These are phyloP conservation scores for Laodelphax striatellus DNA, from an alignment of 1,140 invertebrate genomes.

Conservation along the genomic window DNA sequence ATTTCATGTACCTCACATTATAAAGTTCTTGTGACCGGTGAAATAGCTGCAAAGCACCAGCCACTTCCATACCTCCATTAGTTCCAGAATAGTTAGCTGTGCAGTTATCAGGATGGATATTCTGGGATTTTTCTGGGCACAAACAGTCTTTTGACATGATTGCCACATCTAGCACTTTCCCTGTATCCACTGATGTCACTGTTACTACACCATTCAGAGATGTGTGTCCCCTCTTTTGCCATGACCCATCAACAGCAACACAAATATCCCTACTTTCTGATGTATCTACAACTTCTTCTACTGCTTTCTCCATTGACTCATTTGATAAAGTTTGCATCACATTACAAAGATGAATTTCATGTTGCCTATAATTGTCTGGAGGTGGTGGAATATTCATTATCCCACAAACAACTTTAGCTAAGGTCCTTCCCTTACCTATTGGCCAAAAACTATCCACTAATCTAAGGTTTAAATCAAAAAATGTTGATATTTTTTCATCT, in stretches of 20 bases:
- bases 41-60: constrained; percentile 18
- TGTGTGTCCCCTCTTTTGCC: constrained; percentile 16
- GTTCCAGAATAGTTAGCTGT: constrained; percentile 19
- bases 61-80: constrained; percentile 20
- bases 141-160: constrained; percentile 15
- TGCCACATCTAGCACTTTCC: constrained; percentile 13
- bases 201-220: constrained; percentile 17
- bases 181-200: constrained; percentile 10
- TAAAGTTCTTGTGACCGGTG: constrained; percentile 13
- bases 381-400: constrained; percentile 5
- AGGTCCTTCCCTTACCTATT: constrained; percentile 5
- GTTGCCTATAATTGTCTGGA: neutral
- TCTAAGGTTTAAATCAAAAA: constrained; percentile 13
- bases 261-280: constrained; percentile 8
- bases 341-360: neutral
- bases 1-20: constrained; percentile 14
- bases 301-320: constrained; percentile 7
- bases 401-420: constrained; percentile 5
- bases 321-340: neutral
- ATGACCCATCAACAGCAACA: constrained; percentile 14
- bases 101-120: constrained; percentile 11
- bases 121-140: neutral
- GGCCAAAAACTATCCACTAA: constrained; percentile 5
- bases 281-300: constrained; percentile 10
- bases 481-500: no score